Evolutionary conservation across 2,888 invertebrate genomes (phyloP), one percentile per base, ranked within the genome.

Genomic region (Papilio protenor): DNA sequence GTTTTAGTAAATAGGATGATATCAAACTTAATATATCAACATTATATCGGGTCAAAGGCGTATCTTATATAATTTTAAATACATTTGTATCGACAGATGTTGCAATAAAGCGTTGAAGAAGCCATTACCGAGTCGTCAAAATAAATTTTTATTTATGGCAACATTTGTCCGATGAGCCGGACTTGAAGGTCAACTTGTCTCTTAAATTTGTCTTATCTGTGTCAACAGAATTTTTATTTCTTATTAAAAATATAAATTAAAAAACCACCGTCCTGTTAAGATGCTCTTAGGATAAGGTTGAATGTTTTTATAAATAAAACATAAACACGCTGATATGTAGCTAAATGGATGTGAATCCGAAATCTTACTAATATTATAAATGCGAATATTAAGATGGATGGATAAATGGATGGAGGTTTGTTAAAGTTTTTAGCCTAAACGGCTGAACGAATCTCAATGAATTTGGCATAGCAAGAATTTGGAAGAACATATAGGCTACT

Each of bases 191-290:
- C 73, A 73, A 77, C 66, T 21, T 52, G 55, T 73, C 77, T 76
- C 72, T 77, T 73, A 73, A 73, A 70, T 70, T 70, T 72, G 61
- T 76, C 59, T 76, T 72, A 74, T 77, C 69, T 73, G 77, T 77
- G 59, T 77, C 74, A 77, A 69, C 55, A 59, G 55, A 27, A 73
- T 73, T 45, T 57, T 77, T 77, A 69, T 73, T 69, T 49, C 16
- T 76, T 52, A 71, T 71, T 61, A 64, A 71, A 45, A 71, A 71
- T 23, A 71, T 52, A 27, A 55, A 66, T 66, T 61, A 49, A 61
- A 61, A 11, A 61, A 59, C 47, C 61, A 18, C 55, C 47, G 27
- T 61, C 61, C 49, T 72, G 71, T 72, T 55, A 69, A 69, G 66
- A 69, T 45, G 45, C 12, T 69, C 45, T 69, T 69, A 69, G 45